Base-by-base conservation (phyloP, 2,113 vertebrate genomes). In the Alouatta palliata region DNA sequence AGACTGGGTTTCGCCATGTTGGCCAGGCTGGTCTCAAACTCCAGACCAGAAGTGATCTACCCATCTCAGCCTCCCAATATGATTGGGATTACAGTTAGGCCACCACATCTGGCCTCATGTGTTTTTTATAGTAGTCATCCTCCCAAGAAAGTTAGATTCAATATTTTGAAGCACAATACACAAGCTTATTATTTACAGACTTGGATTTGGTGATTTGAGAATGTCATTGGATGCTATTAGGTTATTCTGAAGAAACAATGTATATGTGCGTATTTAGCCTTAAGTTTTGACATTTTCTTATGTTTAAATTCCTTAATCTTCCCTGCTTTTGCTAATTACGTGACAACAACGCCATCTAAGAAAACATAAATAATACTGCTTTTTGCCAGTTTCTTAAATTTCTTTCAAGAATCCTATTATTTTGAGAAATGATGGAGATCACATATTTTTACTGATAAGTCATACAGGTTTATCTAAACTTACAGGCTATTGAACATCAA, bases 381-480 rank as follows among this genome's bases (percentile, higher is more conserved):
- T 86, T 68, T 70, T 80, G n/a, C 17, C 16, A 66, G 3, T 90
- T 90, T 87, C 30, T 92, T 87, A 87, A 75, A 79, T 30, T 58
- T 49, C 25, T 32, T 97, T 81, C 47, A 94, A 76, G 16, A 92
- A 75, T 73, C 89, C 40, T 85, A 87, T 37, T 75, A 82, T 92
- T 56, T 52, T 83, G 3, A 97, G 23, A 9, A 96, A 91, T 90
- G 52, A 92, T 93, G 37, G 20, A 81, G n/a, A 80, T 93, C 79
- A 87, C 32, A 64, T 54, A 96, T 6, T 45, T 45, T 92, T 7
- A 19, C 68, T 95, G 32, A 37, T 61, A 98, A 97, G 21, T 95
- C 64, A 91, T 32, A 77, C 30, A 61, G 4, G 16, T 94, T 98
- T 96, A 97, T 93, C 27, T 3, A 97, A 97, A 96, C 61, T 81